Base-by-base conservation (phyloP, 2,888 invertebrate genomes). In the Fragum fragum region DNA sequence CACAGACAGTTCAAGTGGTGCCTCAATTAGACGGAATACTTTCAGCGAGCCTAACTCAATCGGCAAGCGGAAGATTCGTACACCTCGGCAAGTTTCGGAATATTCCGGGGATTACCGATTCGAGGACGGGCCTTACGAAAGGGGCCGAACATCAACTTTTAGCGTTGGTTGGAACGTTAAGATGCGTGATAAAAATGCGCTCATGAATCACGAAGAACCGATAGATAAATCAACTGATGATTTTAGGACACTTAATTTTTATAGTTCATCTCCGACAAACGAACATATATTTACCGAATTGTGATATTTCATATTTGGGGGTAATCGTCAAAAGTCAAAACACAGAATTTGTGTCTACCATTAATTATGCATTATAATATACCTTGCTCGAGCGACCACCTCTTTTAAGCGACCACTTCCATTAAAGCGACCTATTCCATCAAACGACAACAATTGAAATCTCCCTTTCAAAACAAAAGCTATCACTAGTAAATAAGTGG, bases 121-220 rank as follows among this genome's bases (percentile, higher is more conserved):
- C n/a, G 73, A 52, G 3, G 61, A 61, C 26, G 47, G 47, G 29
- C 42, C 47, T 7, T 59, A 73, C 16, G 61, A 47, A 39, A 61
- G 82, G 52, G 76, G 57, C 32, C 66, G 82, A 9, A 71, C 78
- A 29, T 69, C 70, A 16, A 82, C 82, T 6, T 75, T 79, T 23
- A 73, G 75, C 0, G 72, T 47, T 7, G 78, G 78, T 1, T 66
- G 73, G 57, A 73, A 73, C 36, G 47, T 39, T 5, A 81, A 77
- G 42, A 23, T 36, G 36, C 66, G 55, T 26, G 81, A 81, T 63
- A 36, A 53, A 21, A 73, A 73, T 26, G 73, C 72, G 18, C 71
- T 82, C 36, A 21, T 82, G 69, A 72, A 71, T 42, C 75, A 82
- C 29, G 78, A 82, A 23, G 82, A 82, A 53, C 21, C 66, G 5